phyloP scores from a whole-genome alignment of 2,888 invertebrate species.

The Dasypolia templi region DNA sequence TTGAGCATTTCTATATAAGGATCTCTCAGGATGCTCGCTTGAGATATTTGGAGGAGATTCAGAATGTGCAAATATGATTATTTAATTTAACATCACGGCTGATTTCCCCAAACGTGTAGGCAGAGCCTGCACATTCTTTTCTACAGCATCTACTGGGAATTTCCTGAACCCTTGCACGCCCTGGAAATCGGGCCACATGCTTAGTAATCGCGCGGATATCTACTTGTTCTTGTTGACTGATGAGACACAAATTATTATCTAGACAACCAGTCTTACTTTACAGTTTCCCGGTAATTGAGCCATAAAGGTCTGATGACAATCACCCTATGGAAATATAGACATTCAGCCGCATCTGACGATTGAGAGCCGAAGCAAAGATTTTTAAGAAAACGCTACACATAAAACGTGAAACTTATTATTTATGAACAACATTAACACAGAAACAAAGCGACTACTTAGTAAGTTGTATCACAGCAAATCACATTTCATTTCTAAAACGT shows the following conservation, averaged over 20 bases:
- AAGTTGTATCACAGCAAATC: conserved; percentile 11
- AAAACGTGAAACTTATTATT: conserved; percentile 8
- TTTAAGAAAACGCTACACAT: neutral
- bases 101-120: too few relatives aligned
- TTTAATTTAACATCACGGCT: conserved; percentile 1
- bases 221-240: too few relatives aligned
- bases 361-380: neutral
- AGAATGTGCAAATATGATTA: neutral
- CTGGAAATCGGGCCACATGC: too few relatives aligned
- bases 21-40: neutral
- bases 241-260: neutral
- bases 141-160: too few relatives aligned
- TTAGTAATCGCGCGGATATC: too few relatives aligned
- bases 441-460: conserved; percentile 12
- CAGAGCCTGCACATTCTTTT: too few relatives aligned
- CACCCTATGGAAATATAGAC: neutral
- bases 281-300: neutral
- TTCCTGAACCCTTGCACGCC: neutral
- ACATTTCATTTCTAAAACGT: conserved; percentile 23
- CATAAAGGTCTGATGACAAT: neutral
- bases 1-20: conserved; percentile 24
- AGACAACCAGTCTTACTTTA: neutral
- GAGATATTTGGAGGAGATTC: neutral
- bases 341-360: neutral
- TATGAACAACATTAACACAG: neutral